Evolutionary conservation across 2,797 vertebrate species (phyloP).

Genomic region (Threskiornis aethiopicus): DNA sequence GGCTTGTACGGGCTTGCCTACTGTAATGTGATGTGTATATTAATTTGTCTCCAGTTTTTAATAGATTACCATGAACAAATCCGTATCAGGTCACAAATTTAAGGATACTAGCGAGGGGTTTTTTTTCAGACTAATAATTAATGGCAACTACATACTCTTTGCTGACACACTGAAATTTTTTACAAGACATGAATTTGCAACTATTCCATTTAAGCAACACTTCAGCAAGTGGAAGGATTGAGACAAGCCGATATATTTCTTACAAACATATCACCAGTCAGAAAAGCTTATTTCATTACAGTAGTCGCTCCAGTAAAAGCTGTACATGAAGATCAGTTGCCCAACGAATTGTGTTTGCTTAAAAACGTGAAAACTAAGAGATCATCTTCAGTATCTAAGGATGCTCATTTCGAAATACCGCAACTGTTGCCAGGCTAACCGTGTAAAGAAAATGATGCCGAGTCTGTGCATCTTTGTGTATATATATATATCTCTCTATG

Average conservation of each 20-base stretch:
- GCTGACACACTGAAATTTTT: background rate
- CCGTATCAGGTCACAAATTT: background rate
- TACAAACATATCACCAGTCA: background rate
- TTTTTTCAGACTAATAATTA: background rate
- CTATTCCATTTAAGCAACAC: background rate
- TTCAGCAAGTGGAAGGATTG: background rate
- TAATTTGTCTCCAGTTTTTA: background rate
- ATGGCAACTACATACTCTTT: background rate
- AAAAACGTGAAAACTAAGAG: background rate
- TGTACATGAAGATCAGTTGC: background rate
- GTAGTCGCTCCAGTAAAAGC: background rate
- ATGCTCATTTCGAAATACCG: background rate
- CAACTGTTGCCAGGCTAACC: background rate
- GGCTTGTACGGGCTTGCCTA: background rate
- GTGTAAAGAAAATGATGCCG: background rate
- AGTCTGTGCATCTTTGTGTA: accelerated
- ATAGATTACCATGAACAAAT: background rate
- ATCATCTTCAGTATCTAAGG: background rate
- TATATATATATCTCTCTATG: background rate
- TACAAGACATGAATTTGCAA: background rate
- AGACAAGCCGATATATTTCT: background rate
- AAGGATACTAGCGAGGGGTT: accelerated
- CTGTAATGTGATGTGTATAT: background rate
- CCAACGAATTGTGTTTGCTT: background rate
- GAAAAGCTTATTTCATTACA: background rate